Evolutionary conservation across 2,113 vertebrate genomes (phyloP), one percentile per base, ranked within the genome.

Genomic region (Heptranchias perlo): DNA sequence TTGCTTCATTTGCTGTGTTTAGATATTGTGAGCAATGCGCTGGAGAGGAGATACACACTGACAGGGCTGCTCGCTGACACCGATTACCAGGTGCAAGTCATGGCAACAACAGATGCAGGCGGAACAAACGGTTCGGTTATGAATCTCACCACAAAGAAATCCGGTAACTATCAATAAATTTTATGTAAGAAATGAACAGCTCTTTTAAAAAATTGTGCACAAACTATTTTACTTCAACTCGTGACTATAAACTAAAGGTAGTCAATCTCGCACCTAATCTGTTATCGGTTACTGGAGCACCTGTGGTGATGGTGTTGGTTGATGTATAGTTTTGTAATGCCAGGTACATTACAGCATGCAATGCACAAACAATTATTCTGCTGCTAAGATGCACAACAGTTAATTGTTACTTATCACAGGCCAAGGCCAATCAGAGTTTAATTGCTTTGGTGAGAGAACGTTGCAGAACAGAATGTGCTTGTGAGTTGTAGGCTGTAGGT

Each of bases 71-170:
- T 52, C 0, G 76, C 96, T 28, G 87, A 96, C 0, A 97, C 97
- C 8, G 84, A 95, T 39, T 97, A 97, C 11, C 39, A 86, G 69
- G 96, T 98, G 95, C 96, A 58, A 95, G 96, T 98, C 87, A 92
- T 69, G 96, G 97, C 96, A 47, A 97, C 96, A 96, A 98, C 97
- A 3, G 96, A 96, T 0, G 97, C 96, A 11, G 98, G 98, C 8
- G 97, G 97, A 95, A 96, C 94, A 47, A 62, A 95, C 14, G 97
- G 98, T 18, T 89, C 96, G 0, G 25, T 96, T 35, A 58, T 97
- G 61, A 95, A 96, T 67, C 96, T 97, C 44, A 64, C n/a, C 16
- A 96, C 96, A 52, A 95, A 47, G 13, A 87, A 18, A 44, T 14
- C 52, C 0, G 96, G 96, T 96, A 82, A 96, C 95, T 10, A 78